A percentile compares a stretch with the other conserved stretches of the same genome.
These are phyloP conservation scores for Ochlodes sylvanus DNA, from an alignment of 2,888 invertebrate species.

Conservation along the genomic window DNA sequence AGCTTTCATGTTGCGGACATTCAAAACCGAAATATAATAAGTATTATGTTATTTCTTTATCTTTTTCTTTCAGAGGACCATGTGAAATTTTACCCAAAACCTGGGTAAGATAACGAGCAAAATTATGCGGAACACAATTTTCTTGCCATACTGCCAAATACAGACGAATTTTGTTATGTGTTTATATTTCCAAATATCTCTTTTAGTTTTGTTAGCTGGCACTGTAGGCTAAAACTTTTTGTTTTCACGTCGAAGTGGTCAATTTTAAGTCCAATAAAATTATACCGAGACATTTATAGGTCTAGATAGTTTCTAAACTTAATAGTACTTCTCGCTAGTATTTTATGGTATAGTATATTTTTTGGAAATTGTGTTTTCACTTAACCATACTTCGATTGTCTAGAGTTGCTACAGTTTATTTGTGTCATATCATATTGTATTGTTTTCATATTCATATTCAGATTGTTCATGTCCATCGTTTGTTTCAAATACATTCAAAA, in stretches of 20 bases:
- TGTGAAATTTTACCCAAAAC: neutral
- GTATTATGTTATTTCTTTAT: slow-evolving; percentile 65
- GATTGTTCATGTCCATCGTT: no score
- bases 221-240: slow-evolving; percentile 13
- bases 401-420: no score
- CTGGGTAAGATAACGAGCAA: neutral
- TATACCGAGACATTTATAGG: slow-evolving; percentile 30
- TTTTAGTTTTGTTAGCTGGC: slow-evolving; percentile 22
- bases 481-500: no score
- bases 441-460: no score
- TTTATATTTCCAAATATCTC: slow-evolving; percentile 8
- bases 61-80: slow-evolving; percentile 40
- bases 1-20: slow-evolving; percentile 67
- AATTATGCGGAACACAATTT: no score
- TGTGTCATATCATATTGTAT: no score
- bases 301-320: slow-evolving; percentile 15
- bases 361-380: no score
- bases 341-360: no score
- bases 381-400: no score
- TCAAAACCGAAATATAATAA: slow-evolving; percentile 57
- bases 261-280: slow-evolving; percentile 23
- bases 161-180: neutral
- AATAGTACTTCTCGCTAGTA: neutral
- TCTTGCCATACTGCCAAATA: no score
- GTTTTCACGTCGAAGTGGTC: slow-evolving; percentile 15